These are phyloP conservation scores for Pollicipes pollicipes DNA, from an alignment of 1,140 invertebrate genomes.

Conservation along the genomic window DNA sequence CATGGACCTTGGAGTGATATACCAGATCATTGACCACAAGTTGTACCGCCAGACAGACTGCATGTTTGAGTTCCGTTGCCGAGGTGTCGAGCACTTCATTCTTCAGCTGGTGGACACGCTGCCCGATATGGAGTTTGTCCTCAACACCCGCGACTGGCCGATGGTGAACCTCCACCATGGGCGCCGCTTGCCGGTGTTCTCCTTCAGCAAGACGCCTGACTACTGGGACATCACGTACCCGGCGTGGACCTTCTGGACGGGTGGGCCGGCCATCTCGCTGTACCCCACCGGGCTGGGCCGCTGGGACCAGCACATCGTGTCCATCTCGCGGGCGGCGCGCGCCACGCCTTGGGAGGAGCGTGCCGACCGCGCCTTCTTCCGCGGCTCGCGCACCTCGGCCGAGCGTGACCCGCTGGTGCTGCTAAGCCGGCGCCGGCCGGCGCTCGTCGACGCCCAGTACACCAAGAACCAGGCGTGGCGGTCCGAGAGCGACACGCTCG, in stretches of 20 bases:
- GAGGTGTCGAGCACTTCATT: conserved; percentile 77
- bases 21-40: conserved; percentile 64
- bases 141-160: conserved; percentile 86
- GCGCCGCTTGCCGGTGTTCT: conserved; percentile 59
- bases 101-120: conserved; percentile 41
- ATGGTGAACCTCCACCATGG: conserved; percentile 49
- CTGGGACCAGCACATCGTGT: conserved; percentile 67
- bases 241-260: conserved; percentile 94
- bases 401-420: conserved; percentile 79
- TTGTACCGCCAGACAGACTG: conserved; percentile 67
- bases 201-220: conserved; percentile 74
- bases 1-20: conserved; percentile 47
- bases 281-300: conserved; percentile 80
- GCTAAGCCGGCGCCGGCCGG: conserved; percentile 46
- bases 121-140: conserved; percentile 65
- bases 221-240: conserved; percentile 91
- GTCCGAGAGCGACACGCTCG: conserved; percentile 73
- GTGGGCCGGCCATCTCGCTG: conserved; percentile 80
- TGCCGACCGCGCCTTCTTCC: conserved; percentile 58
- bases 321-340: conserved; percentile 44
- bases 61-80: conserved; percentile 78
- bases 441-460: conserved; percentile 77
- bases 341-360: conserved; percentile 62
- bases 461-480: conserved; percentile 99
- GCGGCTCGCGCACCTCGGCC: conserved; percentile 76